Percentiles rank a stretch among this genome's conserved stretches.
These are phyloP conservation scores for Bambusicola thoracicus DNA, from an alignment of 2,113 vertebrate genomes.

Conservation along the genomic window DNA sequence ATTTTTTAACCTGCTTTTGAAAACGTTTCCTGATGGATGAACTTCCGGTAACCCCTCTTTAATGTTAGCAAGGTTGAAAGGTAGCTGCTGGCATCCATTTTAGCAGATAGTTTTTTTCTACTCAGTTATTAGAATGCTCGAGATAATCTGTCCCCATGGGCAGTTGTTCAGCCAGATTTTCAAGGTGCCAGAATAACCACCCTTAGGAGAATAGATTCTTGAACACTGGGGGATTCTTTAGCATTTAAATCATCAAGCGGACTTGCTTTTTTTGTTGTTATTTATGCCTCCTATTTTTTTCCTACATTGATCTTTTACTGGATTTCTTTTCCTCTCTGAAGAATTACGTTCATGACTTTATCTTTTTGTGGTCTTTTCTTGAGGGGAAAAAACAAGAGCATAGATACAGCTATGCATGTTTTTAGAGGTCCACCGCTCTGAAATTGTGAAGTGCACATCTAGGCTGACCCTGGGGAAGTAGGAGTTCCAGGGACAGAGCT, in stretches of 20 bases:
- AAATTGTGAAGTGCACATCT: background rate
- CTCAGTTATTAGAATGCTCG: background rate
- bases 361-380: background rate
- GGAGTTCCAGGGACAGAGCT: slow-evolving; percentile 30
- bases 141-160: background rate
- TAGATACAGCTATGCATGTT: background rate
- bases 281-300: background rate
- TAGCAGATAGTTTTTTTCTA: background rate
- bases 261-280: background rate
- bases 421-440: background rate
- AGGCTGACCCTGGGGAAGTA: slow-evolving; percentile 23
- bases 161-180: background rate
- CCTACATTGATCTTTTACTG: background rate
- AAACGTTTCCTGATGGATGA: background rate
- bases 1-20: background rate
- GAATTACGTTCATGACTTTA: background rate
- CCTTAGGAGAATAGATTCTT: background rate
- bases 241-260: background rate
- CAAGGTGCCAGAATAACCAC: background rate
- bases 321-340: background rate
- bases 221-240: background rate
- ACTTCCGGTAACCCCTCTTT: background rate
- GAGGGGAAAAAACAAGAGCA: background rate
- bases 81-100: background rate
- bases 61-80: background rate